Evolutionary conservation across 2,113 vertebrate species (phyloP).

Genomic region (Upupa epops): DNA sequence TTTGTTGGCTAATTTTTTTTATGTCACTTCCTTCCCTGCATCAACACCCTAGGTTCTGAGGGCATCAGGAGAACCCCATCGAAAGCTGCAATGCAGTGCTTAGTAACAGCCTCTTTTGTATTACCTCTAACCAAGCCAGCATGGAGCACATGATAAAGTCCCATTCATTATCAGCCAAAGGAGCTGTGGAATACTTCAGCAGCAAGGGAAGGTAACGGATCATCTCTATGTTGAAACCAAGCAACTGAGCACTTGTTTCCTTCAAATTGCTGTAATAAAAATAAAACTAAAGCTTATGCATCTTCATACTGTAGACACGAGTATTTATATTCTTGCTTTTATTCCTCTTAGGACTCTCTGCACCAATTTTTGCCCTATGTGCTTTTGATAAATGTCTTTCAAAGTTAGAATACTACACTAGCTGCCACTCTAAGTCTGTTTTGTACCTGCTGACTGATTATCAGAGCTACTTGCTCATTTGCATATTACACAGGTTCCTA

Average conservation of each 20-base stretch:
- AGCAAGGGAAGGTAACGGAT: slow-evolving; percentile 87
- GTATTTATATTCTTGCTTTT: background rate
- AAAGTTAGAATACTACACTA: background rate
- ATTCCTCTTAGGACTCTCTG: background rate
- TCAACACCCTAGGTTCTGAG: background rate
- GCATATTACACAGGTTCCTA: background rate
- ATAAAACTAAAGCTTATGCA: background rate
- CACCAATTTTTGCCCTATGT: background rate
- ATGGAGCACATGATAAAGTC: slow-evolving; percentile 95
- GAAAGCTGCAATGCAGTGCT: background rate
- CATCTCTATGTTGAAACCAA: slow-evolving; percentile 89
- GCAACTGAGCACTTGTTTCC: slow-evolving; percentile 73
- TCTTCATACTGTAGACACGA: background rate
- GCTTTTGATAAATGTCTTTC: background rate
- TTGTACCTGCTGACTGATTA: too few species aligned
- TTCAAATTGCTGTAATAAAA: slow-evolving; percentile 82
- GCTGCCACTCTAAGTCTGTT: background rate
- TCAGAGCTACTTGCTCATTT: background rate
- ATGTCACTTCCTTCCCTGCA: accelerated
- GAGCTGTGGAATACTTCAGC: slow-evolving; percentile 71
- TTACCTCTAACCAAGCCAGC: slow-evolving; percentile 95
- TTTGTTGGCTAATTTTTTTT: background rate
- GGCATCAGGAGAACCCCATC: background rate
- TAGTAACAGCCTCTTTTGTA: background rate
- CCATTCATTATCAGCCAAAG: slow-evolving; percentile 85